These are phyloP conservation scores for Reticulitermes lucifugus DNA, from an alignment of 2,888 invertebrate genomes.

Conservation along the genomic window DNA sequence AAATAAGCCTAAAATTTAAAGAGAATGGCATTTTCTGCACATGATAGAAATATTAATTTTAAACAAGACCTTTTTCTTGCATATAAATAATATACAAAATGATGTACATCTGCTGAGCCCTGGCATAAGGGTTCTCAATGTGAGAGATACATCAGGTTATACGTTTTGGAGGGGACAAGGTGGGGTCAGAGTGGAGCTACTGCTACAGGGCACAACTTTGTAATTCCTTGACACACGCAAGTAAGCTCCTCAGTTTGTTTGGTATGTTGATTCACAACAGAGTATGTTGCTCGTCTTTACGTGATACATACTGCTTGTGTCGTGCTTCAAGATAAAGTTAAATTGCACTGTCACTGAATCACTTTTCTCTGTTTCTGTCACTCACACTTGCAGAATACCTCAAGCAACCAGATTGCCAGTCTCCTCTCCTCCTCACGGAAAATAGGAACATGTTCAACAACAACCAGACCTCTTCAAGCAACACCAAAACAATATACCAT, in stretches of 20 bases:
- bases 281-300: conserved; percentile 3
- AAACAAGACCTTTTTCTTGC: conserved; percentile 48
- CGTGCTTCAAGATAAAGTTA: conserved; percentile 19
- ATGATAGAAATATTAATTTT: conserved; percentile 51
- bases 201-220: conserved; percentile 28
- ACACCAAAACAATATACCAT: conserved; percentile 25
- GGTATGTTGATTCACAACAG: conserved; percentile 14
- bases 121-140: conserved; percentile 45
- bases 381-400: conserved; percentile 50
- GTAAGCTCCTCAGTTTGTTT: conserved; percentile 49
- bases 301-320: conserved; percentile 23
- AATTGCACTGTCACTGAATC: conserved; percentile 53
- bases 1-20: conserved; percentile 53
- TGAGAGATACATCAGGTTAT: conserved; percentile 44
- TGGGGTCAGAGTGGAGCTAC: conserved; percentile 18
- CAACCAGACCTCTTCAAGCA: conserved; percentile 18
- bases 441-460: conserved; percentile 51
- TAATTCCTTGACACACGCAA: conserved; percentile 48
- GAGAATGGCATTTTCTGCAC: conserved; percentile 48
- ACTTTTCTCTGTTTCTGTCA: conserved; percentile 51
- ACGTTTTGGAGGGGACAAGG: conserved; percentile 16
- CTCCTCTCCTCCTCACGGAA: conserved; percentile 41
- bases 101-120: conserved; percentile 52
- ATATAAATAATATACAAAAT: conserved; percentile 53
- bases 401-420: conserved; percentile 54